Conservation (phyloP, 2,797 vertebrate species). For the Vipera latastei region DNA sequence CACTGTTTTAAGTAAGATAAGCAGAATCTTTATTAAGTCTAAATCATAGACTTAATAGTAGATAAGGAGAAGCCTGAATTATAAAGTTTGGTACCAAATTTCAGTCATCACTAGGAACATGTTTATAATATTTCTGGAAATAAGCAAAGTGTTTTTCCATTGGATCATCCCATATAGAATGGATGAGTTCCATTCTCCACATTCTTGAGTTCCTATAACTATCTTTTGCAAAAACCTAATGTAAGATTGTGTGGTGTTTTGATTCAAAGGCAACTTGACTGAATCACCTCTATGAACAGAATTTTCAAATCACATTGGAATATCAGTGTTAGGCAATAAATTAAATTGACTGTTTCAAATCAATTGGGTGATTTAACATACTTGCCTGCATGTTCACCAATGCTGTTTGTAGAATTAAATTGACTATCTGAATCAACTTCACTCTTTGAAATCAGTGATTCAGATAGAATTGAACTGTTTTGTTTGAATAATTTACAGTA, state of each 20-base stretch:
- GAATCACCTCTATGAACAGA: background rate
- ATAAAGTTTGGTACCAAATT: background rate
- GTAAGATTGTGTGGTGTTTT: background rate
- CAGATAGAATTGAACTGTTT: background rate
- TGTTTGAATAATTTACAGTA: background rate
- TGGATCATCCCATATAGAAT: background rate
- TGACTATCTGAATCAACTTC: background rate
- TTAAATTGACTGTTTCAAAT: background rate
- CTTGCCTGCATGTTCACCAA: background rate
- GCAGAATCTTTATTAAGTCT: background rate
- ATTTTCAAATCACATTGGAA: background rate
- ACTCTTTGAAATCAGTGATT: background rate
- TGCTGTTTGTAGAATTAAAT: background rate
- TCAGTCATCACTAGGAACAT: background rate
- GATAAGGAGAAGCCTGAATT: background rate
- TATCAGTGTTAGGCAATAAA: background rate
- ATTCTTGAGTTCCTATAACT: no score
- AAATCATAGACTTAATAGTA: background rate
- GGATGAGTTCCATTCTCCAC: background rate
- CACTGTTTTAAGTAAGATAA: background rate
- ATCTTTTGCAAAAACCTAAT: background rate
- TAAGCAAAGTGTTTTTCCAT: background rate
- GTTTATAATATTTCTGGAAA: background rate
- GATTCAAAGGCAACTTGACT: background rate
- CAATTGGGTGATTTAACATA: background rate